phyloP scores from a whole-genome alignment of 2,888 invertebrate species.

The Acronicta aceris region DNA sequence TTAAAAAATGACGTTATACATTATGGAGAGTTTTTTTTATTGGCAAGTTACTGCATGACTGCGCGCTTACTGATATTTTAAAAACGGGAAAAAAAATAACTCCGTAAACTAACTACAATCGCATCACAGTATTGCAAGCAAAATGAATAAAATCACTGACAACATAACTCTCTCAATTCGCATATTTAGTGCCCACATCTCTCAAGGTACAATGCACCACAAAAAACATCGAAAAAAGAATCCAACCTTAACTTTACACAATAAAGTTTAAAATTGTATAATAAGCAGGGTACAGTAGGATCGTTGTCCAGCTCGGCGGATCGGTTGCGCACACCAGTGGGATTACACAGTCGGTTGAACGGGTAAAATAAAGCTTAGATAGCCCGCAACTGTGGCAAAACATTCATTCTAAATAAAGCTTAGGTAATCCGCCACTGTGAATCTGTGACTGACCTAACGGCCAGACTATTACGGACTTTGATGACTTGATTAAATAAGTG shows the following conservation, averaged over 20 bases:
- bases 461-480: too few relatives aligned
- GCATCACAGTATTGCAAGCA: slow-evolving; percentile 5
- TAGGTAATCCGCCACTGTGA: slow-evolving; percentile 16
- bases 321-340: slow-evolving; percentile 63
- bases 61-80: too few relatives aligned
- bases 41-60: too few relatives aligned
- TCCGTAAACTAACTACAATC: background rate
- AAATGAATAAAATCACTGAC: slow-evolving; percentile 13
- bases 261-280: slow-evolving; percentile 28
- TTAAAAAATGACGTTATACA: background rate
- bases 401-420: slow-evolving; percentile 17
- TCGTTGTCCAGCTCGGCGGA: slow-evolving; percentile 55
- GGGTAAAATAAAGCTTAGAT: slow-evolving; percentile 62
- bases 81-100: background rate
- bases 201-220: slow-evolving; percentile 43
- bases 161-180: slow-evolving; percentile 23
- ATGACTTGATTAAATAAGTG: too few relatives aligned
- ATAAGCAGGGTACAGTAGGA: slow-evolving; percentile 30
- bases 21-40: too few relatives aligned
- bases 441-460: background rate
- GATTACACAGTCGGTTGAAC: slow-evolving; percentile 71
- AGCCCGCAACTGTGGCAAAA: slow-evolving; percentile 23
- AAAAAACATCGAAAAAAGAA: slow-evolving; percentile 10
- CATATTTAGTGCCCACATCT: slow-evolving; percentile 47
- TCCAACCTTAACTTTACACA: background rate